These are phyloP conservation scores for Callithrix jacchus DNA, from an alignment of 2,113 vertebrate species.

Conservation along the genomic window DNA sequence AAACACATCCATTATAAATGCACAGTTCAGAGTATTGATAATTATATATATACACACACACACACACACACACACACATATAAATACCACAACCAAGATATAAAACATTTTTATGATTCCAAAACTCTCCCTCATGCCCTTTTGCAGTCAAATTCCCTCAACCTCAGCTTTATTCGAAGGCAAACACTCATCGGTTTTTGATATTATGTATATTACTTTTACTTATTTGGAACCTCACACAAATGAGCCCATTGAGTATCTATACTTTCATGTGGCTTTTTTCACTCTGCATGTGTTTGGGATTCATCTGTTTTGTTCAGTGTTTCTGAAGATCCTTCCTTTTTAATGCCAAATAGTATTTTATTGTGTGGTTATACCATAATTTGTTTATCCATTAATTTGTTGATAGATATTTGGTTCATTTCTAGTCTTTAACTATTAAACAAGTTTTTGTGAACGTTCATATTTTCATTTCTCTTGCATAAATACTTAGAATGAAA, in stretches of 20 bases:
- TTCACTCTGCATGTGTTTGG: not conserved
- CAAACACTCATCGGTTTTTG: constrained; percentile 29
- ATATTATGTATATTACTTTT: not conserved
- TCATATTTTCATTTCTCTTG: constrained; percentile 40
- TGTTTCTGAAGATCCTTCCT: not conserved
- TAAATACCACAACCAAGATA: not conserved
- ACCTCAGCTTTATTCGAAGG: not conserved
- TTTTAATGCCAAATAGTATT: constrained; percentile 14
- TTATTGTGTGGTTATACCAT: not conserved
- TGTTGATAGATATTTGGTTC: not conserved
- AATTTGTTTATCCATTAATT: not conserved
- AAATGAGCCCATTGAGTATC: not conserved
- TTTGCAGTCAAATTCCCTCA: not conserved
- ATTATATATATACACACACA: not conserved
- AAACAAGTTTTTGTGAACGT: constrained; percentile 10
- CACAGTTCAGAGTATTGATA: not conserved
- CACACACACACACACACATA: not conserved
- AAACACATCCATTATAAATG: not conserved
- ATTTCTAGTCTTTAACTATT: not conserved
- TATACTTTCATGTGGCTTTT: not conserved
- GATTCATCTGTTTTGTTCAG: constrained; percentile 20
- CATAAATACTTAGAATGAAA: not conserved
- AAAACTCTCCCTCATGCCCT: not conserved
- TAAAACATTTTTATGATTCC: not conserved
- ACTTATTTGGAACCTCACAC: constrained; percentile 19